A percentile compares a stretch with the other conserved stretches of the same genome.
phyloP scores from a whole-genome alignment of 2,888 invertebrate species.

The Diogma glabrata region DNA sequence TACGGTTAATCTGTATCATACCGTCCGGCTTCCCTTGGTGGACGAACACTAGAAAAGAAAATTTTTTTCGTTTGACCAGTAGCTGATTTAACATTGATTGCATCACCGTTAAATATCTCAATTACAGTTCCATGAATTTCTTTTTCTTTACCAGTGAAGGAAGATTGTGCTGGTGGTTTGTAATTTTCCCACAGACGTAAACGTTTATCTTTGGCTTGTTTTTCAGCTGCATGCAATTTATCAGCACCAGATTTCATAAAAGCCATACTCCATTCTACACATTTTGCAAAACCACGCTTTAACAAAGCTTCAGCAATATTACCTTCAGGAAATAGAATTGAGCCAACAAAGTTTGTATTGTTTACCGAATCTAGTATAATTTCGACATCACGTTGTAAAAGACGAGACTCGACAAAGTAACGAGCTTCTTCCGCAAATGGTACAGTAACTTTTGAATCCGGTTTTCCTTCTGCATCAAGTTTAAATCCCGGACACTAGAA shows the following conservation, averaged over 20 bases:
- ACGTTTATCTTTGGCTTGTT: slow-evolving; percentile 74
- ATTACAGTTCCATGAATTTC: slow-evolving; percentile 73
- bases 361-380: slow-evolving; percentile 84
- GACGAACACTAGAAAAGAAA: slow-evolving; percentile 89
- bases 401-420: slow-evolving; percentile 81
- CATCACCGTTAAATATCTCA: slow-evolving; percentile 92
- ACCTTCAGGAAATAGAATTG: slow-evolving; percentile 79
- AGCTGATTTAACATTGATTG: slow-evolving; percentile 69
- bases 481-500: slow-evolving; percentile 75
- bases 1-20: too few relatives aligned
- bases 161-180: slow-evolving; percentile 53
- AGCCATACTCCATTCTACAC: slow-evolving; percentile 87
- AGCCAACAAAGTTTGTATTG: slow-evolving; percentile 88
- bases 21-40: slow-evolving; percentile 62
- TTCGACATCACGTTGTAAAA: slow-evolving; percentile 85
- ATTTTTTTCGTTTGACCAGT: slow-evolving; percentile 78
- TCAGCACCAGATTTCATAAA: slow-evolving; percentile 70
- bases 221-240: slow-evolving; percentile 73
- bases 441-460: slow-evolving; percentile 52
- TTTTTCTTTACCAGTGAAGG: slow-evolving; percentile 65
- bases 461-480: slow-evolving; percentile 57
- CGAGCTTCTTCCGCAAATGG: slow-evolving; percentile 83
- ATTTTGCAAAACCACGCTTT: slow-evolving; percentile 83
- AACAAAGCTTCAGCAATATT: slow-evolving; percentile 91
- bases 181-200: slow-evolving; percentile 88